Conservation (phyloP, 2,113 vertebrate genomes). For the Emydura subglobosa region DNA sequence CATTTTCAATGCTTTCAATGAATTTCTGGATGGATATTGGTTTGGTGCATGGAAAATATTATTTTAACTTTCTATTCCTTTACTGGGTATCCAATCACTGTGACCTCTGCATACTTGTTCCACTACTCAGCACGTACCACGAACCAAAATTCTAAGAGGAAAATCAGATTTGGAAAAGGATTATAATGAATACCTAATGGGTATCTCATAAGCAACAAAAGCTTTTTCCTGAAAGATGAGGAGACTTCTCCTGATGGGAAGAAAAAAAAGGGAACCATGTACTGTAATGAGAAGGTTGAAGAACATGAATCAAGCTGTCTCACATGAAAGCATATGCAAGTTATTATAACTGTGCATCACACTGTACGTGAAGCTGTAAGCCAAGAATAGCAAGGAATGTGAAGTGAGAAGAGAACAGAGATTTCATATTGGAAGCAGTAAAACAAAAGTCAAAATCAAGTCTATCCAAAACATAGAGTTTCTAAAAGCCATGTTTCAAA, state of each 20-base stretch:
- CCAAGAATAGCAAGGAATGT: neutral
- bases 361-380: neutral
- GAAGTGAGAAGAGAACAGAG: neutral
- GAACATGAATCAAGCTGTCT: neutral
- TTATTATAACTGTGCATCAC: neutral
- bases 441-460: neutral
- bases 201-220: neutral
- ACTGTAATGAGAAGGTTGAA: neutral
- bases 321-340: neutral
- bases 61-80: neutral
- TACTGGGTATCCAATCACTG: neutral
- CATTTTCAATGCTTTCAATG: neutral
- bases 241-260: neutral
- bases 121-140: neutral
- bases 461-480: neutral
- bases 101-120: neutral
- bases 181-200: neutral
- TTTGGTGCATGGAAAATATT: neutral
- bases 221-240: rapidly evolving
- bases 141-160: neutral
- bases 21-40: neutral
- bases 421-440: neutral
- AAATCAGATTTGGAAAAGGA: neutral
- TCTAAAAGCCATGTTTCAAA: neutral
- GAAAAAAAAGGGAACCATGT: neutral